Evolutionary conservation across 2,113 vertebrate genomes (phyloP), one percentile per base, ranked within the genome.

Genomic region (Orthonyx spaldingii): DNA sequence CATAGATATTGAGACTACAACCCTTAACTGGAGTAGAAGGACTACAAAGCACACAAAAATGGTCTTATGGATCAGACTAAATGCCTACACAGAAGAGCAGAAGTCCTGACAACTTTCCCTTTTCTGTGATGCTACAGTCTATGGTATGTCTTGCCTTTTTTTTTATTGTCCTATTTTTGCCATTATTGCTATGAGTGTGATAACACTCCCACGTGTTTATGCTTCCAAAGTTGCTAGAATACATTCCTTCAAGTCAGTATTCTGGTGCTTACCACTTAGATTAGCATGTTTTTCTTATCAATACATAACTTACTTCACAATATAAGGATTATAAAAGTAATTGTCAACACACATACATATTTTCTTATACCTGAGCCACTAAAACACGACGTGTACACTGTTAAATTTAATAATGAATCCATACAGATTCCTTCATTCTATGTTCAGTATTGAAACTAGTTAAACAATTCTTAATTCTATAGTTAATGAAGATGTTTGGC

Each of bases 1-100:
- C 22, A 13, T 1, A 35, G 30, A 17, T 8, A 39, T 1, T 30
- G 56, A 66, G 37, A 70, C 32, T 8, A 16, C 0, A 16, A 9
- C 42, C 24, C 39, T 55, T 32, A 65, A 32, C 35, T 26, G 50
- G 33, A 88, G 59, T 7, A 44, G 37, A 74, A 82, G 41, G 32
- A 50, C 24, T 17, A 46, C 32, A 74, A 42, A 78, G 50, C 37
- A 57, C 42, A 82, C 9, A 18, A 37, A 79, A 75, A 71, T 24
- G 30, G n/a, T 71, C 3, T 4, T 6, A 1, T 52, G 35, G 42
- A 59, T 63, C 75, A 63, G 39, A 63, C 24, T 47, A 71, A 82
- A 79, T n/a, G n/a, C 28, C n/a, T 37, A 7, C 33, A 63, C 3
- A 49, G 60, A 78, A 44, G 28, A 76, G 17, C 24, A 49, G 66